phyloP scores from a whole-genome alignment of 2,113 vertebrate genomes.

The Mormyrus iriodes region DNA sequence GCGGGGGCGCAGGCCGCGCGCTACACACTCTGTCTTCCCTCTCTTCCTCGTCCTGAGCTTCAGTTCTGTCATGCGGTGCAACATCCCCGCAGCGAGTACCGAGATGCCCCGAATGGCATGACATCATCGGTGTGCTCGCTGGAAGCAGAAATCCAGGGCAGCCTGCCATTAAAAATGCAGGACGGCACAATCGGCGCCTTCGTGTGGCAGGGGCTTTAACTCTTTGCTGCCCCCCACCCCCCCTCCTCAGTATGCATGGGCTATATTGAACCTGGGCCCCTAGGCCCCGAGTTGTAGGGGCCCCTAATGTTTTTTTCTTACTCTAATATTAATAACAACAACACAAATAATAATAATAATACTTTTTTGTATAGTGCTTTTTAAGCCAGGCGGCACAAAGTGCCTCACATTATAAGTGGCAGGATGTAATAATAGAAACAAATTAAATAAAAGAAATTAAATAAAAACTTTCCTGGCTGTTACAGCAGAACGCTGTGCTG shows the following conservation, averaged over 20 bases:
- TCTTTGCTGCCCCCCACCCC: neutral
- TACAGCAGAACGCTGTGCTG: neutral
- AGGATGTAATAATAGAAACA: neutral
- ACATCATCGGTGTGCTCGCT: neutral
- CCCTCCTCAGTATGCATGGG: neutral
- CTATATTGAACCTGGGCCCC: neutral
- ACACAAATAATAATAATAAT: neutral
- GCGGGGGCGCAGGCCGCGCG: neutral
- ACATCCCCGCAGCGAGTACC: neutral
- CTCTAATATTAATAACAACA: neutral
- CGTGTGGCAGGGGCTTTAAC: neutral
- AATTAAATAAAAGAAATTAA: neutral
- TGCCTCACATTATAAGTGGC: neutral
- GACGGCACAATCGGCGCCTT: neutral
- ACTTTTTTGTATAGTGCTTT: neutral
- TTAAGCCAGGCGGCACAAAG: no score
- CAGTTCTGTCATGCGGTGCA: neutral
- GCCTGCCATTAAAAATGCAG: neutral
- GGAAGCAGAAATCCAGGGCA: neutral
- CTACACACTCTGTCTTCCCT: neutral
- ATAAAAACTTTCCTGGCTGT: neutral
- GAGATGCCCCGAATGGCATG: neutral
- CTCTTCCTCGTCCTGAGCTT: neutral
- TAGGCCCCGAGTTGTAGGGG: neutral
- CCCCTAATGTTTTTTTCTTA: neutral